phyloP scores from a whole-genome alignment of 2,797 vertebrate genomes.

The Poeciliopsis gracilis region DNA sequence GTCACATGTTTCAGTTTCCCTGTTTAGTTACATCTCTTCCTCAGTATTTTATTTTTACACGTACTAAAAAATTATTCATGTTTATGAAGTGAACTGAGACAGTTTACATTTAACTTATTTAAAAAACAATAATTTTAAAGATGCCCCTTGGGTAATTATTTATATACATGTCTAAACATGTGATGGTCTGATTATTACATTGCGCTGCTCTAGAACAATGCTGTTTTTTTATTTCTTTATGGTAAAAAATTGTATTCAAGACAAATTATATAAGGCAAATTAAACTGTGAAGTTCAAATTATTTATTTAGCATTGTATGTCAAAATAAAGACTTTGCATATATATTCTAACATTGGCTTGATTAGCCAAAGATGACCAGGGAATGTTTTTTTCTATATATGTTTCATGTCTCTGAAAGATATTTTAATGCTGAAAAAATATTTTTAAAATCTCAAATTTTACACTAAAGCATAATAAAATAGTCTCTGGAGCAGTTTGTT shows the following conservation, averaged over 20 bases:
- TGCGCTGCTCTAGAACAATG: conserved; percentile 6
- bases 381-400: background rate
- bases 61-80: background rate
- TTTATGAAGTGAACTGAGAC: background rate
- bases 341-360: background rate
- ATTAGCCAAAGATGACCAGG: background rate
- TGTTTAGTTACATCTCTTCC: background rate
- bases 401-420: background rate
- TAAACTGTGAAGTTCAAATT: background rate
- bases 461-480: background rate
- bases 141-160: background rate
- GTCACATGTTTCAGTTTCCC: conserved; percentile 16
- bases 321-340: background rate
- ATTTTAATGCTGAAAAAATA: background rate
- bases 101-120: background rate
- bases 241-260: background rate
- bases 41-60: conserved; percentile 8
- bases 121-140: conserved; percentile 1
- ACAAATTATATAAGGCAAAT: background rate
- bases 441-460: background rate
- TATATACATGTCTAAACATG: background rate
- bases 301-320: background rate
- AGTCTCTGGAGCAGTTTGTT: background rate
- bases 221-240: background rate
- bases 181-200: conserved; percentile 10